Percentiles rank a stretch among this genome's conserved stretches.
These are phyloP conservation scores for Cetonia aurata DNA, from an alignment of 2,888 invertebrate species.

Conservation along the genomic window DNA sequence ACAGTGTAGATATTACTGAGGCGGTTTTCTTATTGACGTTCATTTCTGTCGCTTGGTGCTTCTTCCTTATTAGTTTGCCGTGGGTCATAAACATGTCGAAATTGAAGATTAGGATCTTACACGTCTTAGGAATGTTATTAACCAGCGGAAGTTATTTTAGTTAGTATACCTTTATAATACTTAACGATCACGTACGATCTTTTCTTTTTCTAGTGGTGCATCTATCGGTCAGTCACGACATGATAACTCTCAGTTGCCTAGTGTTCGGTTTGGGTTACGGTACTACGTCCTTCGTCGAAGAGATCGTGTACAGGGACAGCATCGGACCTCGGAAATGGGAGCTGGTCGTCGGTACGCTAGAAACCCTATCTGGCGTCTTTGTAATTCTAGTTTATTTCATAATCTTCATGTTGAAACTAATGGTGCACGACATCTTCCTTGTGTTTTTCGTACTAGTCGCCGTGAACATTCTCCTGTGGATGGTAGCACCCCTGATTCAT, in stretches of 20 bases:
- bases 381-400: conserved; percentile 47
- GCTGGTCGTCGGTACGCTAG: conserved; percentile 50
- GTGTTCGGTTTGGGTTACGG: conserved; percentile 54
- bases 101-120: conserved; percentile 46
- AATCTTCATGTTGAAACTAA: conserved; percentile 44
- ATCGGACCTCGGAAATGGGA: conserved; percentile 52
- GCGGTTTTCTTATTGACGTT: conserved; percentile 47
- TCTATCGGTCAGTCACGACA: conserved; percentile 47
- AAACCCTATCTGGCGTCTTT: conserved; percentile 50
- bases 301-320: conserved; percentile 50
- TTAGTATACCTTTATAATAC: conserved; percentile 40
- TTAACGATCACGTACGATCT: not conserved
- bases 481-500: conserved; percentile 40
- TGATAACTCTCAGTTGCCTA: conserved; percentile 50
- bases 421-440: conserved; percentile 41
- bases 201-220: conserved; percentile 51
- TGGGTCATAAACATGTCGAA: conserved; percentile 49
- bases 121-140: conserved; percentile 47
- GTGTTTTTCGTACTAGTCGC: conserved; percentile 42
- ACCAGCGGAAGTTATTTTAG: conserved; percentile 47
- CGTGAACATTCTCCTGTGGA: conserved; percentile 40
- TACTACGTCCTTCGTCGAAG: conserved; percentile 49
- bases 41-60: conserved; percentile 48
- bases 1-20: conserved; percentile 46
- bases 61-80: conserved; percentile 48